phyloP scores from a whole-genome alignment of 2,888 invertebrate genomes.

The Aspidiotus destructor region DNA sequence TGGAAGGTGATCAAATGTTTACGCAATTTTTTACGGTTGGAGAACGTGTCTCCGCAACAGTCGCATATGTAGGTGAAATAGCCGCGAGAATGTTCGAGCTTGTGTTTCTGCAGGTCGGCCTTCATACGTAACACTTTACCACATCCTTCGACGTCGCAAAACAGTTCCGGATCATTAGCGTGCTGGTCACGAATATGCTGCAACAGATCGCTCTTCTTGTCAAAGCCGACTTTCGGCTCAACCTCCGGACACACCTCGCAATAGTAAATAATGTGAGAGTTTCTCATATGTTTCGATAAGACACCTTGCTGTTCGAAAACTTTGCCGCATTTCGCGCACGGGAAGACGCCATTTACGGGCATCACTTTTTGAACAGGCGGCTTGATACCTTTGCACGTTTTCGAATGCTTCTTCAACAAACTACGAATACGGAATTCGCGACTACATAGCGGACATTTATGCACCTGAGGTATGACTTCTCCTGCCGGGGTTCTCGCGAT shows the following conservation, averaged over 20 bases:
- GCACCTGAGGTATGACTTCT: conserved; percentile 10
- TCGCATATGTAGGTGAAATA: conserved; percentile 42
- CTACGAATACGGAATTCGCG: conserved; percentile 47
- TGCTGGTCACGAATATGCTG: conserved; percentile 46
- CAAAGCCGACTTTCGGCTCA: conserved; percentile 41
- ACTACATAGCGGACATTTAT: conserved; percentile 34
- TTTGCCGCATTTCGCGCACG: conserved; percentile 49
- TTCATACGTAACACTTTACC: conserved; percentile 48
- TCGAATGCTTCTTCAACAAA: conserved; percentile 50
- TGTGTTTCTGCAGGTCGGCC: conserved; percentile 47
- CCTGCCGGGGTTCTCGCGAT: conserved; percentile 8
- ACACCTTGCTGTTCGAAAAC: conserved; percentile 47
- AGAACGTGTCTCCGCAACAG: conserved; percentile 50
- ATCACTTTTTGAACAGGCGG: conserved; percentile 39
- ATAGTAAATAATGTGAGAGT: conserved; percentile 48
- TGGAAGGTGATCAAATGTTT: conserved; percentile 52
- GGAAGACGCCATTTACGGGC: conserved; percentile 39
- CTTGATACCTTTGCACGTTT: conserved; percentile 45
- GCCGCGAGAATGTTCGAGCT: conserved; percentile 44
- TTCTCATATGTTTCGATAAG: conserved; percentile 47
- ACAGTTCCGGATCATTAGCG: conserved; percentile 48
- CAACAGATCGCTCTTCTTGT: conserved; percentile 50
- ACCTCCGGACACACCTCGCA: conserved; percentile 49
- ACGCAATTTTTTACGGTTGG: conserved; percentile 50
- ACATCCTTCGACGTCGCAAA: conserved; percentile 44